A percentile compares a stretch with the other conserved stretches of the same genome.
Conservation (phyloP, 2,888 invertebrate genomes). For the Serrognathus titanus region DNA sequence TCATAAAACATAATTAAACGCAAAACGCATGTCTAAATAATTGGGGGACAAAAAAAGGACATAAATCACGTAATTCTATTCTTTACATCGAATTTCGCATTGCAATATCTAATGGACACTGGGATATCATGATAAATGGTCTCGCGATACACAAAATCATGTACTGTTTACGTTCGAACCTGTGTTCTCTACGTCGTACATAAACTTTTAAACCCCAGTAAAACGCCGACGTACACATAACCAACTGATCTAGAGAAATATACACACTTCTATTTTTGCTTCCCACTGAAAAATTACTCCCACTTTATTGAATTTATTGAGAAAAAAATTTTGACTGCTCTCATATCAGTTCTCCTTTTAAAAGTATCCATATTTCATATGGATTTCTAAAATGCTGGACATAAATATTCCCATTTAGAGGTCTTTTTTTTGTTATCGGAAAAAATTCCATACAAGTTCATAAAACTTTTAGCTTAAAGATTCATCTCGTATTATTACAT, state of each 20-base stretch:
- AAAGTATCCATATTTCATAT: no score
- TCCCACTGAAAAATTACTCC: not conserved
- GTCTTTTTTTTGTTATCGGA: no score
- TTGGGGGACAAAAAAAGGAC: slow-evolving; percentile 24
- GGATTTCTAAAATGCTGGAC: no score
- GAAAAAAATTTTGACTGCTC: not conserved
- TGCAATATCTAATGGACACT: slow-evolving; percentile 27
- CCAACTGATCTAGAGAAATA: not conserved
- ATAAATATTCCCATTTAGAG: no score
- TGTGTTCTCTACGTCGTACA: not conserved
- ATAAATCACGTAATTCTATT: slow-evolving; percentile 28
- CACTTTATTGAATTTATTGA: slow-evolving; percentile 1
- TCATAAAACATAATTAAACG: slow-evolving; percentile 22
- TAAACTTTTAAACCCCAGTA: not conserved
- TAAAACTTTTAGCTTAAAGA: no score
- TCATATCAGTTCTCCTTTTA: no score
- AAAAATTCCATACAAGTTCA: no score
- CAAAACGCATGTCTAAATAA: slow-evolving; percentile 28
- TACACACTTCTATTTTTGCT: slow-evolving; percentile 1
- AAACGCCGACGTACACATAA: not conserved
- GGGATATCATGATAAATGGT: slow-evolving; percentile 28
- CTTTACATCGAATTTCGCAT: slow-evolving; percentile 25
- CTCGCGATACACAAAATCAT: slow-evolving; percentile 25
- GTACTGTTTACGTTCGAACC: slow-evolving; percentile 18
- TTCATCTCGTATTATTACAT: no score